These are phyloP conservation scores for Galerucella pusilla DNA, from an alignment of 2,888 invertebrate genomes.

Conservation along the genomic window DNA sequence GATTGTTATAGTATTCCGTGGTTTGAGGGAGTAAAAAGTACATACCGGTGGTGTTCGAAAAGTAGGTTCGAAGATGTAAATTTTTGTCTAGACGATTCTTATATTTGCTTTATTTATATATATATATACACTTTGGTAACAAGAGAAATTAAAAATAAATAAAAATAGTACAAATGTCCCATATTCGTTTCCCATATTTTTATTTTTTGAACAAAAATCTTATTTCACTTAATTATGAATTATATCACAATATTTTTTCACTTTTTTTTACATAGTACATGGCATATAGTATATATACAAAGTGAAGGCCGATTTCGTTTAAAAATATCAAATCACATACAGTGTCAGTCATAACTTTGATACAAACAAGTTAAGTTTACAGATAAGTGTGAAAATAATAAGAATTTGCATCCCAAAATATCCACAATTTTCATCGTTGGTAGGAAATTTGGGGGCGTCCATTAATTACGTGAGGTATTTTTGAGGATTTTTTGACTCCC, in stretches of 20 bases:
- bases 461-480: too few species aligned
- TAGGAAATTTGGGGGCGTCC: too few species aligned
- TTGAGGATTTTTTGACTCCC: too few species aligned
- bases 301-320: conserved; percentile 23
- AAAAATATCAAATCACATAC: conserved; percentile 14
- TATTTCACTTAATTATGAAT: conserved; percentile 49
- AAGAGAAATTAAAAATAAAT: conserved; percentile 34
- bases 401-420: too few species aligned
- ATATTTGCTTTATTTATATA: background rate
- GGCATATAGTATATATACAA: conserved; percentile 38
- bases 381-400: too few species aligned
- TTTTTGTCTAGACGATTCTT: conserved; percentile 19
- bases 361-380: too few species aligned
- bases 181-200: conserved; percentile 38
- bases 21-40: too few species aligned
- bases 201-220: conserved; percentile 29
- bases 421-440: too few species aligned
- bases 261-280: conserved; percentile 30
- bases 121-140: conserved; percentile 36
- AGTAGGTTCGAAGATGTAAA: background rate
- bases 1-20: too few species aligned
- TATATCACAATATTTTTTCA: conserved; percentile 50
- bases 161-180: conserved; percentile 33
- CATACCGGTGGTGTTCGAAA: background rate
- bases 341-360: background rate